Conservation (phyloP, 1,140 invertebrate genomes). For the Eumaeus atala region DNA sequence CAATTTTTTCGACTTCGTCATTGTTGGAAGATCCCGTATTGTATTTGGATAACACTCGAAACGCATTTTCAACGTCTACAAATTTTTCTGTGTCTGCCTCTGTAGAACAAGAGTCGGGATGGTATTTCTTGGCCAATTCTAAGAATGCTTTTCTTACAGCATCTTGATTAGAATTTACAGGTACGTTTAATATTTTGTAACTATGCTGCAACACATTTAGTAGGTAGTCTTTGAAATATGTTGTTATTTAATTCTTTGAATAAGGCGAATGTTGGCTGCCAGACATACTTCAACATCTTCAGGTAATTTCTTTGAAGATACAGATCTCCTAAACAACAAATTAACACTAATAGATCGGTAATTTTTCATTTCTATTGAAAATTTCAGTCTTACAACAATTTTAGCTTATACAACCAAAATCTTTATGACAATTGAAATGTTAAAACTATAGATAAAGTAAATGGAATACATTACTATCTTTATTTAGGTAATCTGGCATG, state of each 20-base stretch:
- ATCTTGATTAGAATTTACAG: conserved; percentile 81
- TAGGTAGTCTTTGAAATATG: too few species aligned
- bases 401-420: too few species aligned
- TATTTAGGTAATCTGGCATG: too few species aligned
- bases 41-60: conserved; percentile 74
- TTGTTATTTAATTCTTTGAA: too few species aligned
- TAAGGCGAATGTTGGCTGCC: too few species aligned
- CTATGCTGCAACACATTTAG: conserved; percentile 74
- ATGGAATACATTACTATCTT: too few species aligned
- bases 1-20: conserved; percentile 50
- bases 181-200: conserved; percentile 79
- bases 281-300: conserved; percentile 14
- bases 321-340: neutral
- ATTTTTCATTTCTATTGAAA: neutral
- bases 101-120: conserved; percentile 84
- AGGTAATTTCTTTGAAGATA: conserved; percentile 4
- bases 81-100: conserved; percentile 83
- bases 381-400: too few species aligned
- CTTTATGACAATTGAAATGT: too few species aligned
- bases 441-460: too few species aligned
- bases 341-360: neutral
- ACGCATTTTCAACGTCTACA: conserved; percentile 78
- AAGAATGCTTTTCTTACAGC: conserved; percentile 83
- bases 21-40: conserved; percentile 55
- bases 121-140: conserved; percentile 84